Evolutionary conservation across 2,888 invertebrate genomes (phyloP), one percentile per base, ranked within the genome.

Genomic region (Gnatocerus cornutus): DNA sequence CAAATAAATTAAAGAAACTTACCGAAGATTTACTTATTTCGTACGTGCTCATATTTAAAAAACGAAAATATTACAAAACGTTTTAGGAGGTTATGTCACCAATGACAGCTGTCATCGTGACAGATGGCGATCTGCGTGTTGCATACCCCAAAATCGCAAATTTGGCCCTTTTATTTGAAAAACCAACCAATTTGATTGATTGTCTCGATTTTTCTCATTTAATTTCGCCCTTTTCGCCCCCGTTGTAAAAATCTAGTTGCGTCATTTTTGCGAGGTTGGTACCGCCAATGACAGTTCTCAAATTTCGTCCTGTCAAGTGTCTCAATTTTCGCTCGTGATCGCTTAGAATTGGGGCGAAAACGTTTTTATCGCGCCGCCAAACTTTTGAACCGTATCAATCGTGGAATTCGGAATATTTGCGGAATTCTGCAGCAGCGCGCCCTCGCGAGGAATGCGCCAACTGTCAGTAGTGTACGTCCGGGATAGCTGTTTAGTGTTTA

Each of bases 21-120:
- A 80, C 81, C 13, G 81, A 80, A 56, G 81, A 81, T 75, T 81
- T 79, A 61, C 80, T 81, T n/a, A 81, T 81, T 74, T 81, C 80
- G 67, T 80, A 81, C 16, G 76, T 79, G 71, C 80, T 81, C 81
- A 81, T 81, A 2, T 9, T n/a, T 33, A 4, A n/a, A 33, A 33
- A 33, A 33, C 33, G 21, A 21, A 21, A 21, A 21, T 21, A 21
- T 21, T 21, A 21, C 3, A 3, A 33, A 53, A 53, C 29, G 16
- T 16, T 21, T 16, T 21, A 5, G 16, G 10, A 10, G 10, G 29
- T 50, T 21, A 21, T 21, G 21, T 3, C 21, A 21, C 1, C 1
- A 21, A 3, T 27, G 27, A 16, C 50, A 50, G 16, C 21, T 50
- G 50, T 21, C 50, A 50, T 14, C 4, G 0, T 50, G 50, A 16